Evolutionary conservation across 2,888 invertebrate genomes (phyloP).

Genomic region (Daptonema setosum): DNA sequence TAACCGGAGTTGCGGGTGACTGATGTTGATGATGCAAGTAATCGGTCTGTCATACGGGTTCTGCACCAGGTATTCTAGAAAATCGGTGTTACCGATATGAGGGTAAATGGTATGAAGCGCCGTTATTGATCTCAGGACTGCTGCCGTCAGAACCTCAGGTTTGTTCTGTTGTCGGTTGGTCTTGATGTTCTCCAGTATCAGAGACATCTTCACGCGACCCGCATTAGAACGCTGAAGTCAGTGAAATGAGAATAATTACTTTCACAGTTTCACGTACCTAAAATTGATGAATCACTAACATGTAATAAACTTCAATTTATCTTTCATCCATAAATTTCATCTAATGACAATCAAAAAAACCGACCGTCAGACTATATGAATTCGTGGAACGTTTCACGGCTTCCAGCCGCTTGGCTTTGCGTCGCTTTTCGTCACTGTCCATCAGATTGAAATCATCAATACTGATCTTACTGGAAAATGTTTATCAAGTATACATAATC

Average conservation of each 20-base stretch:
- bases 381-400: not conserved
- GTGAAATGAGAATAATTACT: too few relatives aligned
- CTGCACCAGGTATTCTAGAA: constrained; percentile 30
- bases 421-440: not conserved
- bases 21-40: constrained; percentile 25
- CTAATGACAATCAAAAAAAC: too few relatives aligned
- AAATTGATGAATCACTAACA: too few relatives aligned
- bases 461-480: too few relatives aligned
- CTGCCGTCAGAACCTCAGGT: constrained; percentile 27
- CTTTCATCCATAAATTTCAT: too few relatives aligned
- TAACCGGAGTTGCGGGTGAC: too few relatives aligned
- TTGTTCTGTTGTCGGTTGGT: constrained; percentile 28
- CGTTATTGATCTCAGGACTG: constrained; percentile 28
- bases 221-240: too few relatives aligned
- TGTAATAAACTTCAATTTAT: too few relatives aligned
- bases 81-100: constrained; percentile 28
- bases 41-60: constrained; percentile 30
- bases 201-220: too few relatives aligned
- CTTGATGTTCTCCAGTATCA: constrained; percentile 23
- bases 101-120: constrained; percentile 29
- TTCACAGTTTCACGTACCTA: too few relatives aligned
- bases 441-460: too few relatives aligned
- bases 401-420: constrained; percentile 1
- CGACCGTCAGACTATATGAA: not conserved
- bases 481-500: too few relatives aligned